Evolutionary conservation across 2,888 invertebrate species (phyloP).

Genomic region (Pyrrhosoma nymphula): DNA sequence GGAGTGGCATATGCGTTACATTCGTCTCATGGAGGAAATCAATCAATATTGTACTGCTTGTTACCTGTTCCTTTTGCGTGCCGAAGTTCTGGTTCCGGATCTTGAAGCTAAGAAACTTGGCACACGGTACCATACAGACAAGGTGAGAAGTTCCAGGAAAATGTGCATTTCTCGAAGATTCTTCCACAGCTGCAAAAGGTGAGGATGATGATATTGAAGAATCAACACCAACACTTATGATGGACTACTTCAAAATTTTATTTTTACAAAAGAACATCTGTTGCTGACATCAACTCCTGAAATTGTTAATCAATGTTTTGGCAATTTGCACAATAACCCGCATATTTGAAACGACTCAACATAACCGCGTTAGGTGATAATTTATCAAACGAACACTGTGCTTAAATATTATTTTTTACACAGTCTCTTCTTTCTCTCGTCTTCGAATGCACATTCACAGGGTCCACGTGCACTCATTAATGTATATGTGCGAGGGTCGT

Average conservation of each 20-base stretch:
- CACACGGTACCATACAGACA: no score
- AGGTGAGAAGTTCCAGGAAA: no score
- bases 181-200: no score
- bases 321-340: slow-evolving; percentile 25
- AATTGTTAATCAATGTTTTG: neutral
- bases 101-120: no score
- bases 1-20: no score
- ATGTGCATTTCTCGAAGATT: no score
- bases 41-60: no score
- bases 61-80: no score
- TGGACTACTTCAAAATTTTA: neutral
- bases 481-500: no score
- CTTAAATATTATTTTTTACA: neutral
- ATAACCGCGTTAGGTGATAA: neutral
- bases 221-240: neutral
- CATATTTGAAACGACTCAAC: neutral
- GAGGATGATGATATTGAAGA: neutral
- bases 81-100: no score
- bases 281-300: neutral
- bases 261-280: slow-evolving; percentile 13
- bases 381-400: neutral
- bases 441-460: neutral
- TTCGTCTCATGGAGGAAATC: no score
- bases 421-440: neutral
- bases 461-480: neutral